Evolutionary conservation across 2,797 vertebrate genomes (phyloP).

Genomic region (Oceanodroma leucorhoa): DNA sequence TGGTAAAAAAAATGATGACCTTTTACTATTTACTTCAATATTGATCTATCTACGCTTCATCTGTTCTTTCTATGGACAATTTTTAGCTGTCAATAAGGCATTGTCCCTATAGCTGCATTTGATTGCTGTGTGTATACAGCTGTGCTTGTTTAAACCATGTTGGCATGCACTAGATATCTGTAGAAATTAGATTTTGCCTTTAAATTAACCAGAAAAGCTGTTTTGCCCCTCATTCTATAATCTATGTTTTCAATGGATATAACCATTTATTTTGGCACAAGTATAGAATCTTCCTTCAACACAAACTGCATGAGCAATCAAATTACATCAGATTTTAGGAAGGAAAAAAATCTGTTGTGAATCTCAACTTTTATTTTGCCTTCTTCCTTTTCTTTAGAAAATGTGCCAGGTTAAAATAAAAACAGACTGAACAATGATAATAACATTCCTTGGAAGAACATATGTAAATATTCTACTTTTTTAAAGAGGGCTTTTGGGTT

Average conservation of each 20-base stretch:
- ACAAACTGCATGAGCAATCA: neutral
- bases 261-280: conserved; percentile 8
- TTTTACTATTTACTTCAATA: conserved; percentile 12
- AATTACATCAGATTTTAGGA: neutral
- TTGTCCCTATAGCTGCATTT: neutral
- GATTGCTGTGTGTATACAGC: conserved; percentile 39
- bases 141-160: conserved; percentile 10
- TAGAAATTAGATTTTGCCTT: conserved; percentile 26
- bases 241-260: neutral
- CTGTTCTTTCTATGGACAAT: neutral
- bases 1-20: neutral
- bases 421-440: neutral
- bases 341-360: neutral
- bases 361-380: neutral
- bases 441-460: neutral
- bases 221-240: neutral
- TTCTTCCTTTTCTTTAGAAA: neutral
- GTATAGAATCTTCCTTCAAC: neutral
- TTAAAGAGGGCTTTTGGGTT: accelerated
- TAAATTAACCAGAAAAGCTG: neutral
- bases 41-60: neutral
- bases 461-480: neutral
- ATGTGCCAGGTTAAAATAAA: neutral
- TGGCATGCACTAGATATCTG: neutral
- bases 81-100: conserved; percentile 6